A percentile compares a stretch with the other conserved stretches of the same genome.
These are phyloP conservation scores for Sternarchorhynchus goeldii DNA, from an alignment of 2,797 vertebrate genomes.

Conservation along the genomic window DNA sequence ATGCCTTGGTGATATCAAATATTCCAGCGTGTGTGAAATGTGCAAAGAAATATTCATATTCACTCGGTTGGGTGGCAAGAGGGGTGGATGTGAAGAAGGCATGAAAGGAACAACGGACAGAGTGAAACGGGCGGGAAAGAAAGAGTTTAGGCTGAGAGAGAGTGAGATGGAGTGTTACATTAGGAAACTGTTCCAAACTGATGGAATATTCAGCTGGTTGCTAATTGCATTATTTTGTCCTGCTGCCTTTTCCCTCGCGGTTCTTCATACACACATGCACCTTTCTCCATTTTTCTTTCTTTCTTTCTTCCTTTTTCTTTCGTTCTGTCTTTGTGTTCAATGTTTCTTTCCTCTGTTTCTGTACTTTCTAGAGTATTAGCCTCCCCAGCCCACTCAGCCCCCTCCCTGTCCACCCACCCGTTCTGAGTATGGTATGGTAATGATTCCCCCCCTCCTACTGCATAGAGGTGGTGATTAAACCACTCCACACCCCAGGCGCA, in stretches of 20 bases:
- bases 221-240: slow-evolving; percentile 50
- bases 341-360: slow-evolving; percentile 22
- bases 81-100: slow-evolving; percentile 40
- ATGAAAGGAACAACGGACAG: slow-evolving; percentile 30
- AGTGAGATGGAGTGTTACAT: slow-evolving; percentile 13
- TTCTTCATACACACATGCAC: slow-evolving; percentile 35
- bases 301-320: slow-evolving; percentile 15
- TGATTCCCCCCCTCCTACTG: slow-evolving; percentile 49
- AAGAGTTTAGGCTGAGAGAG: slow-evolving; percentile 24
- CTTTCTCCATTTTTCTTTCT: slow-evolving; percentile 50
- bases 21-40: slow-evolving; percentile 44
- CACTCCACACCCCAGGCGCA: slow-evolving; percentile 56
- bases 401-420: slow-evolving; percentile 30
- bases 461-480: slow-evolving; percentile 64
- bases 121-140: slow-evolving; percentile 47
- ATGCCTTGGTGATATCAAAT: slow-evolving; percentile 51
- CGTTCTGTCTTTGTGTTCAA: slow-evolving; percentile 16
- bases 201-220: slow-evolving; percentile 55
- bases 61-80: slow-evolving; percentile 47
- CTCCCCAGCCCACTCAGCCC: too few species aligned
- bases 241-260: slow-evolving; percentile 17
- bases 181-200: slow-evolving; percentile 60
- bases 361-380: slow-evolving; percentile 49
- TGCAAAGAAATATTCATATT: slow-evolving; percentile 58
- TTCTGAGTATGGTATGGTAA: slow-evolving; percentile 58